Conservation (phyloP, 2,113 vertebrate species). For the Cettia cetti region DNA sequence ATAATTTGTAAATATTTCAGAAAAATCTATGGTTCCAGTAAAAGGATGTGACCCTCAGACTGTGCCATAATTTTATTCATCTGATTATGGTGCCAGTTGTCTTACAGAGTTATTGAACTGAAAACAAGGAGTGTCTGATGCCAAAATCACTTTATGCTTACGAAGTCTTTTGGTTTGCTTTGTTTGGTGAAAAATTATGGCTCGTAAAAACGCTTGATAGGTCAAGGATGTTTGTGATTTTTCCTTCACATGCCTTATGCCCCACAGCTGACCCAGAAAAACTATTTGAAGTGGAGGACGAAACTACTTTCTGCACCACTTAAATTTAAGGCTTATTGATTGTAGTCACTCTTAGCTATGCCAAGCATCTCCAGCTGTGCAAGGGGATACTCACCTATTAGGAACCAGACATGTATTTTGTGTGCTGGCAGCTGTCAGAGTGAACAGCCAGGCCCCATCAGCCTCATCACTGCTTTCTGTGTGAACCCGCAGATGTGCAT, state of each 20-base stretch:
- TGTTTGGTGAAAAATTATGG: neutral
- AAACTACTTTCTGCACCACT: neutral
- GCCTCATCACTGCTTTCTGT: neutral
- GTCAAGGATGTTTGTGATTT: neutral
- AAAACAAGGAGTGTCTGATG: neutral
- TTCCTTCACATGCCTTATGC: neutral
- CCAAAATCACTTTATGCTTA: neutral
- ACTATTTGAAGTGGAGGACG: neutral
- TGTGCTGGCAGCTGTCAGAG: neutral
- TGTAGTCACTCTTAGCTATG: neutral
- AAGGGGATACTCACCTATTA: neutral
- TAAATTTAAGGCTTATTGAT: neutral
- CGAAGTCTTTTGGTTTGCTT: neutral
- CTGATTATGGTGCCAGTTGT: neutral
- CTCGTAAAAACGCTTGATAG: neutral
- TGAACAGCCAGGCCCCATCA: neutral
- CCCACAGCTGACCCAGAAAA: neutral
- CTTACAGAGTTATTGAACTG: neutral
- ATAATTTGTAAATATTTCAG: neutral
- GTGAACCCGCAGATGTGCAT: accelerated
- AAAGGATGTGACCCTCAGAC: neutral
- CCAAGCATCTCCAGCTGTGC: neutral
- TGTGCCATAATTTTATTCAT: neutral
- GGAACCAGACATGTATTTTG: neutral
- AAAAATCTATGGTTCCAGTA: neutral